Evolutionary conservation across 2,797 vertebrate species (phyloP), one percentile per base, ranked within the genome.

Genomic region (Salmo trutta): DNA sequence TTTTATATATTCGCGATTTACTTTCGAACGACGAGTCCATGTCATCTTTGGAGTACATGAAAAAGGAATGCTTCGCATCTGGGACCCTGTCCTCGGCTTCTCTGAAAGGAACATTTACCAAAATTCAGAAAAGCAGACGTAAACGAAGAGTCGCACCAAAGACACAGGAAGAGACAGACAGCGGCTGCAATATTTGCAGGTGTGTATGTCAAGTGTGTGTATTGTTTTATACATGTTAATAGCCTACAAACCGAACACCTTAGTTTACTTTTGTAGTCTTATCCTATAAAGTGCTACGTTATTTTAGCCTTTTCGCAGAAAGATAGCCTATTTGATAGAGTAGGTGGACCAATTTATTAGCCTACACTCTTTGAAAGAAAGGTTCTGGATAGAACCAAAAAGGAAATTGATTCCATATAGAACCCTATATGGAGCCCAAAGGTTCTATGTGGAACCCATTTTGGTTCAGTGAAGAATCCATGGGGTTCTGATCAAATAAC

Each of bases 31-130:
- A 70, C 19, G 66, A 77, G 14, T 21, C 85, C 87, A 90, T 93
- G 91, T 92, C 93, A 83, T 86, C 90, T 5, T 78, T 91, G 87
- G 90, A 84, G 84, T 86, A 88, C 82, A 93, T 90, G 91, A 93
- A 88, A 86, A 90, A 84, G 52, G 88, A 91, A 62, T 84, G 90
- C 84, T 78, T 94, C 1, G 65, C 89, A 15, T 90, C 93, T 6
- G 88, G 91, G 84, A 93, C 92, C 12, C 71, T 88, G 84, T 93
- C 93, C 76, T 92, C 92, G 0, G 83, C 90, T 36, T 92, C 91
- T 70, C 74, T 91, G 21, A 91, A 89, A 76, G 86, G 85, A 29
- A 92, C 90, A 4, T 82, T 94, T 14, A 84, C 87, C 5, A 88
- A 88, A 86, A 88, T 91, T 41, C 79, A 86, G 27, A 83, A 80